Conservation (phyloP, 2,113 vertebrate genomes). For the Nymphicus hollandicus region DNA sequence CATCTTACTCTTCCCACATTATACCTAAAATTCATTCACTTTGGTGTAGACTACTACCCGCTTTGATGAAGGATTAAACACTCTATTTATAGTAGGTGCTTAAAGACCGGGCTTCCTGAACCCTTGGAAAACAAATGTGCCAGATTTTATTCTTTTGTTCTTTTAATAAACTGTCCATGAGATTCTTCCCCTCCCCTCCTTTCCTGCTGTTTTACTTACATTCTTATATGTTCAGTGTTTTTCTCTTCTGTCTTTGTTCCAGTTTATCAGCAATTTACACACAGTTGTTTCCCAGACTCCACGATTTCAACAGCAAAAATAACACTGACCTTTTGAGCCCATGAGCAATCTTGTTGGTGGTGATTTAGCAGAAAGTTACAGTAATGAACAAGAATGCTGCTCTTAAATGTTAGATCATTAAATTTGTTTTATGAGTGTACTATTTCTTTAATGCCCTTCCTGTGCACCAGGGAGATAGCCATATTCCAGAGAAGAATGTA, state of each 20-base stretch:
- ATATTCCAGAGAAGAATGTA: slow-evolving; percentile 1
- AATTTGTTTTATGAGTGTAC: slow-evolving; percentile 21
- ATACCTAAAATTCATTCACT: slow-evolving; percentile 22
- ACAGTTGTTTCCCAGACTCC: slow-evolving; percentile 62
- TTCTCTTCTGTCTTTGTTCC: slow-evolving; percentile 60
- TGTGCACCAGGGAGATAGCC: not conserved
- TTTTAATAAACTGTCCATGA: slow-evolving; percentile 64
- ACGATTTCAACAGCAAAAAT: slow-evolving; percentile 55
- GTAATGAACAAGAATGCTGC: slow-evolving; percentile 14
- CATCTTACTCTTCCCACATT: slow-evolving; percentile 23
- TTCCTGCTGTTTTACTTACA: slow-evolving; percentile 63
- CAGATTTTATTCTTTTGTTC: slow-evolving; percentile 67
- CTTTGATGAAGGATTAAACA: slow-evolving; percentile 51
- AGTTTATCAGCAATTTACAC: slow-evolving; percentile 68
- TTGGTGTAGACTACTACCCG: not conserved
- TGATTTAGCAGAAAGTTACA: slow-evolving; percentile 54
- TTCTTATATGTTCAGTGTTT: slow-evolving; percentile 61
- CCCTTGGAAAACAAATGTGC: slow-evolving; percentile 39
- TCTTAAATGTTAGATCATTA: slow-evolving; percentile 37
- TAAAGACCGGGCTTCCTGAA: slow-evolving; percentile 54
- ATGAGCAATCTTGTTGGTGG: slow-evolving; percentile 21
- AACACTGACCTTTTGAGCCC: slow-evolving; percentile 61
- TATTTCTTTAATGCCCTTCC: slow-evolving; percentile 39
- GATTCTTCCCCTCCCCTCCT: slow-evolving; percentile 62
- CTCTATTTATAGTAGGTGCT: slow-evolving; percentile 58